Conservation (phyloP, 1,140 invertebrate species). For the Philotrypesis tridentata region DNA sequence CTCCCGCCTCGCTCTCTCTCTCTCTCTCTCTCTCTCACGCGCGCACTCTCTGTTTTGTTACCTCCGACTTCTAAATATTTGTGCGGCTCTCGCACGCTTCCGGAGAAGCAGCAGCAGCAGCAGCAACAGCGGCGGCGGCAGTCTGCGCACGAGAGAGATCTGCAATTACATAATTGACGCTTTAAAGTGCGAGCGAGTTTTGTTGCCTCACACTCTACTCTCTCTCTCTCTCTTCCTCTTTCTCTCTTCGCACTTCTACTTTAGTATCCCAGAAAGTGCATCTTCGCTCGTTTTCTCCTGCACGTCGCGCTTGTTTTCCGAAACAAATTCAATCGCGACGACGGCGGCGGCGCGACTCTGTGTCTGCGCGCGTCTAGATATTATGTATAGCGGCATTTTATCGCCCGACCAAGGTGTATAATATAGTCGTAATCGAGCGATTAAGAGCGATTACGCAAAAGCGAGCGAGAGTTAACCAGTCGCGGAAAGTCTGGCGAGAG, state of each 20-base stretch:
- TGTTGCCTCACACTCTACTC: background rate
- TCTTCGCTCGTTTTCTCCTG: background rate
- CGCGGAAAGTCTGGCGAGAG: background rate
- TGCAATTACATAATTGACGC: background rate
- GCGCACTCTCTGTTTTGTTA: background rate
- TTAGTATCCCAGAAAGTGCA: background rate
- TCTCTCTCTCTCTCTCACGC: background rate
- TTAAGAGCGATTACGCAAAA: background rate
- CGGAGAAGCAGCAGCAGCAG: too few relatives aligned
- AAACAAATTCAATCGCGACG: background rate
- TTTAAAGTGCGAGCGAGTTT: background rate
- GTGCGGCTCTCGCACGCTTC: background rate
- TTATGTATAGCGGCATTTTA: too few relatives aligned
- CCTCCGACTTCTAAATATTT: slow-evolving; percentile 21
- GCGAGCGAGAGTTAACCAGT: background rate
- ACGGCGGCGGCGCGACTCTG: too few relatives aligned
- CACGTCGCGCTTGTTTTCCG: background rate
- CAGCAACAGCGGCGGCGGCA: background rate
- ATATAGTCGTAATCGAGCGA: background rate
- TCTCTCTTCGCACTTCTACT: background rate
- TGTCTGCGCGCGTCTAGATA: background rate
- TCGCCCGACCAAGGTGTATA: background rate
- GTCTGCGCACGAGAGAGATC: background rate
- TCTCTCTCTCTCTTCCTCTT: too few relatives aligned
- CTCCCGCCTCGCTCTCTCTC: background rate